Evolutionary conservation across 2,113 vertebrate species (phyloP), one percentile per base, ranked within the genome.

Genomic region (Scartelaos histophorus): DNA sequence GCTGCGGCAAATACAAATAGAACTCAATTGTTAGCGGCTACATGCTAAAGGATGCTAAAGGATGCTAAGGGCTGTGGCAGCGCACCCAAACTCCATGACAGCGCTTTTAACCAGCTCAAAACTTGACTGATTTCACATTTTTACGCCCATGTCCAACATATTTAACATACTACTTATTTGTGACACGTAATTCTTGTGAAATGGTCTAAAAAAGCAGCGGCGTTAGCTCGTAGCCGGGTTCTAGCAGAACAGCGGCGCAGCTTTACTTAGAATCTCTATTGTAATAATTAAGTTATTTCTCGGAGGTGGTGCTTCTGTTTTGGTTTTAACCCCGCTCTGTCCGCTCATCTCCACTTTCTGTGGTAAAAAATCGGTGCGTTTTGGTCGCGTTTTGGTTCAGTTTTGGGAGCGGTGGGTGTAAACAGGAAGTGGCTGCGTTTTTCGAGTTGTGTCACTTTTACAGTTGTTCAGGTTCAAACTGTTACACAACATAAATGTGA

Each of bases 51-150:
- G n/a, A 53, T 6, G 51, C 51, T 56, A 58, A 25, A 1, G 15
- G 56, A 25, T 58, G 56, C 56, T 58, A 64, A 38, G 61, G 61
- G 61, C 61, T 64, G 61, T 64, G 61, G 61, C 61, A 5, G 61
- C 17, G 34, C 29, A 38, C 2, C 16, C 17, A n/a, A 64, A 38
- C 61, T 64, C 34, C 29, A 17, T 64, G 61, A 64, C 61, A 64
- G 34, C 61, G 34, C 61, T 38, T 38, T 38, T n/a, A 64, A 35
- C 10, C 61, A 19, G 16, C 16, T n/a, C 34, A 0, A n/a, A 64
- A 38, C 34, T 16, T 3, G 2, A 1, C 7, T 3, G 2, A 12
- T 10, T 64, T 38, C 29, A 38, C 34, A n/a, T 13, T n/a, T n/a
- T 3, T 25, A n/a, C 61, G 12, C 13, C 10, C 10, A 13, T 9